Base-by-base conservation (phyloP, 2,113 vertebrate genomes). In the Ia io region DNA sequence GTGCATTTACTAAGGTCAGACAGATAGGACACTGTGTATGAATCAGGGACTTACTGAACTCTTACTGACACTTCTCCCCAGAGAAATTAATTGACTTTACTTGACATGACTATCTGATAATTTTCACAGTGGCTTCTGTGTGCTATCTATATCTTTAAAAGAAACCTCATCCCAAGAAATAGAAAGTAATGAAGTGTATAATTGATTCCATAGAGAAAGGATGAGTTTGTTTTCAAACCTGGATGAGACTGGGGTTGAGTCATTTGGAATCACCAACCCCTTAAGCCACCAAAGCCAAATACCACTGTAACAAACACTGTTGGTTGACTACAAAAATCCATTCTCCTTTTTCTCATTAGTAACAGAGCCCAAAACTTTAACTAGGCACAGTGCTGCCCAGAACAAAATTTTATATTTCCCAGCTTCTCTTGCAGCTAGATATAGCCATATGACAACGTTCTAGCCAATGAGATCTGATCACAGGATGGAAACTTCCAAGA, bases 11-110 rank as follows among this genome's bases (percentile, higher is more conserved):
- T 40, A 11, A 13, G 30, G 42, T 40, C 71, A 90, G 49, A 35
- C 32, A 90, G 6, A 3, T 0, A 37, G 10, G 23, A 53, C 88
- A 63, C 40, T 79, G 78, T 87, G 95, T 89, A 78, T 93, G 95
- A 88, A 93, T 92, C 94, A 86, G 97, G 96, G 94, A 95, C 35
- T 51, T 95, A 97, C 93, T 96, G 95, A 70, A 85, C 51, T 97
- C 76, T 97, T 80, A 93, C 96, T 96, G 96, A 84, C 94, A 93
- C 91, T 96, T 96, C 94, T 93, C 92, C 47, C n/a, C 87, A 97
- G 86, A 97, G 95, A 98, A 98, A 98, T 97, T 93, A 96, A 97
- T 85, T 92, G 79, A 94, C 96, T 97, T 93, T 92, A 77, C 97
- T 97, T 97, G 96, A 92, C 86, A 89, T 95, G 96, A 95, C 96